phyloP scores from a whole-genome alignment of 2,113 vertebrate species.

The Brachyhypopomus gauderio region DNA sequence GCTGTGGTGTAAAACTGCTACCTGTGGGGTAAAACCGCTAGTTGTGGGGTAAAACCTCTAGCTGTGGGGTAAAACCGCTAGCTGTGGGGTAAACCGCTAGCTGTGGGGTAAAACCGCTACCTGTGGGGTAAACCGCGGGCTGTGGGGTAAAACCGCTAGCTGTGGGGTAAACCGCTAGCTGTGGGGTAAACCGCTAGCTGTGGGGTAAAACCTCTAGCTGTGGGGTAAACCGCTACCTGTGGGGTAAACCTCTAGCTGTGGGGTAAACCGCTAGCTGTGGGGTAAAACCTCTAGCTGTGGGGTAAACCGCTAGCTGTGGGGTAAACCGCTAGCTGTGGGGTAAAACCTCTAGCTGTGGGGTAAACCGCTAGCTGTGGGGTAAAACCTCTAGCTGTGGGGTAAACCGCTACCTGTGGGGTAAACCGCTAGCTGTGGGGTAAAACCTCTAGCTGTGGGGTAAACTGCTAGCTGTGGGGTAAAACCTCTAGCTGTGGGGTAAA shows the following conservation, averaged over 20 bases:
- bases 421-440: too few species aligned
- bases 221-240: background rate
- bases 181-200: background rate
- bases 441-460: background rate
- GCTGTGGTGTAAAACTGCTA: background rate
- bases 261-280: background rate
- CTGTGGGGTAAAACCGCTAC: background rate
- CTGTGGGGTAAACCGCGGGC: too few species aligned
- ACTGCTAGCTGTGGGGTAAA: background rate
- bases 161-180: background rate
- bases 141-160: background rate
- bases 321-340: background rate
- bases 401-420: background rate
- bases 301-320: too few species aligned
- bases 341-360: too few species aligned
- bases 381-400: too few species aligned
- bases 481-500: background rate
- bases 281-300: background rate
- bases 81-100: background rate
- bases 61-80: too few species aligned
- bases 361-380: background rate
- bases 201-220: background rate
- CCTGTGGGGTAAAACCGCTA: too few species aligned
- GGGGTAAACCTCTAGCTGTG: background rate
- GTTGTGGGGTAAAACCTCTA: background rate